phyloP scores from a whole-genome alignment of 2,888 invertebrate genomes.

The Dryadula phaetusa region DNA sequence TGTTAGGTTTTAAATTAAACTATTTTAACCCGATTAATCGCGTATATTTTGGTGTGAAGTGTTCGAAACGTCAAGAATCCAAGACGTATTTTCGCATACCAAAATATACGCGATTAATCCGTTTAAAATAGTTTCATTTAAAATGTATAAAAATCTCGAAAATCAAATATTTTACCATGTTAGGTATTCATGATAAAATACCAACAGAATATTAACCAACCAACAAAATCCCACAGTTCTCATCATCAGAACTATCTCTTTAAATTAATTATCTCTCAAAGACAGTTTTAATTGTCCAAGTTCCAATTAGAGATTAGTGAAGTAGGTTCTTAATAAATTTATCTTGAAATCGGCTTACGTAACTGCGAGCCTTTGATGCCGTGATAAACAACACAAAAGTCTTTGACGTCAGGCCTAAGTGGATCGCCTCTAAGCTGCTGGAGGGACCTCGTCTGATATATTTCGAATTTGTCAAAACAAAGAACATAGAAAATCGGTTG shows the following conservation, averaged over 20 bases:
- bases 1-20: too few relatives aligned
- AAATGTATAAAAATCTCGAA: too few relatives aligned
- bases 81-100: too few relatives aligned
- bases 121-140: too few relatives aligned
- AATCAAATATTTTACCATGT: too few relatives aligned
- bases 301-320: constrained; percentile 32
- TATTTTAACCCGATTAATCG: too few relatives aligned
- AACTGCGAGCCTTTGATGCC: constrained; percentile 42
- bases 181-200: too few relatives aligned
- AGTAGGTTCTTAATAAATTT: constrained; percentile 35
- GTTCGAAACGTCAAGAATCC: too few relatives aligned
- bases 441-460: constrained; percentile 53
- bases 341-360: constrained; percentile 42
- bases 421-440: constrained; percentile 43
- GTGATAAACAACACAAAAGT: constrained; percentile 41
- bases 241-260: constrained; percentile 2
- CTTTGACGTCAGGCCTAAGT: constrained; percentile 38
- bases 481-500: constrained; percentile 50
- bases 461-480: constrained; percentile 67
- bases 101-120: too few relatives aligned
- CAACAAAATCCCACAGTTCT: not conserved
- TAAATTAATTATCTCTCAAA: constrained; percentile 18
- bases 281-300: constrained; percentile 31
- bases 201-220: not conserved
- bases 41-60: too few relatives aligned